Evolutionary conservation across 2,797 vertebrate genomes (phyloP).

Genomic region (Rachycentron canadum): DNA sequence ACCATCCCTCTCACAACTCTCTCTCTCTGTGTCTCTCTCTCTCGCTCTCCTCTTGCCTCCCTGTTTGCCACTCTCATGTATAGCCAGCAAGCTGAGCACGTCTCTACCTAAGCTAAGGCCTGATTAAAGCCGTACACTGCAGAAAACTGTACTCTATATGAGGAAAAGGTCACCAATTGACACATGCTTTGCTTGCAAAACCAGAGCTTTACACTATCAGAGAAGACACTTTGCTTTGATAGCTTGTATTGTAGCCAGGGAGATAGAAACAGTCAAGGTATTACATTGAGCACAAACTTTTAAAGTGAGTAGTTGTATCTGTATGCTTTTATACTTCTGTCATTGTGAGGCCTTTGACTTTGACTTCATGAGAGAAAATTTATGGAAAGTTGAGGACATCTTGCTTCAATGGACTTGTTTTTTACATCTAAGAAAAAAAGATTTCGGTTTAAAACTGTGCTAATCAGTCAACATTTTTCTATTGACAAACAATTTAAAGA

Average conservation of each 20-base stretch:
- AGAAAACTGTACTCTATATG: slow-evolving; percentile 61
- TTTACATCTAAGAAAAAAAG: not conserved
- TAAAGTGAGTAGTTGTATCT: slow-evolving; percentile 19
- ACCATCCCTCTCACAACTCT: slow-evolving; percentile 30
- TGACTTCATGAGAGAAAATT: slow-evolving; percentile 2
- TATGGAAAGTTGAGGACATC: slow-evolving; percentile 4
- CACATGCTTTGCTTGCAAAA: slow-evolving; percentile 72
- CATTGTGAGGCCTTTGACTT: slow-evolving; percentile 9
- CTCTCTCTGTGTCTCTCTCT: not conserved
- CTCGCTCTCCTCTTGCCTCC: slow-evolving; percentile 20
- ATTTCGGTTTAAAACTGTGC: not conserved
- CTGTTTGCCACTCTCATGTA: slow-evolving; percentile 49
- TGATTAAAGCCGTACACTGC: slow-evolving; percentile 71
- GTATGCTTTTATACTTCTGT: slow-evolving; percentile 1
- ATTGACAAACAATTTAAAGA: slow-evolving; percentile 1
- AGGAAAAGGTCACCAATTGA: slow-evolving; percentile 74
- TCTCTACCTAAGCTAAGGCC: slow-evolving; percentile 48
- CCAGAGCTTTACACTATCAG: slow-evolving; percentile 44
- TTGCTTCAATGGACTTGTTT: slow-evolving; percentile 9
- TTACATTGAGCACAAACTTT: slow-evolving; percentile 34
- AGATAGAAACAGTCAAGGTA: slow-evolving; percentile 36
- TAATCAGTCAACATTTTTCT: not conserved
- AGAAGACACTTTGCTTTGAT: slow-evolving; percentile 53
- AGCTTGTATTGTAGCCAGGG: slow-evolving; percentile 35
- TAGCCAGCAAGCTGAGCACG: slow-evolving; percentile 55